Evolutionary conservation across 2,888 invertebrate species (phyloP).

Genomic region (Xiphydria camelus): DNA sequence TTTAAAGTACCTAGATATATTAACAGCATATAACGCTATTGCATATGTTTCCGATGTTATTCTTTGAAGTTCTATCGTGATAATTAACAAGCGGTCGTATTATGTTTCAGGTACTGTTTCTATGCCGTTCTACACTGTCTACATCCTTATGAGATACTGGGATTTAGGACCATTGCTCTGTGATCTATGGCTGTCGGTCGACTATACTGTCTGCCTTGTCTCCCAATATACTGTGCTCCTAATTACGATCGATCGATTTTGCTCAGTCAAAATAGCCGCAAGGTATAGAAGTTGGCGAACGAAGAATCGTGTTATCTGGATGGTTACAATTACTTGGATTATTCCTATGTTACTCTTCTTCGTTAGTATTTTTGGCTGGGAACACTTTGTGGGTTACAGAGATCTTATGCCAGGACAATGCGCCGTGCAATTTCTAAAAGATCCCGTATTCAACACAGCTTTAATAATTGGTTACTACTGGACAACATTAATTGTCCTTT

Average conservation of each 20-base stretch:
- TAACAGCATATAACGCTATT: too few species aligned
- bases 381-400: slow-evolving; percentile 92
- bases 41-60: not conserved
- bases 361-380: slow-evolving; percentile 98
- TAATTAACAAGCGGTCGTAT: not conserved
- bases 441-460: slow-evolving; percentile 96
- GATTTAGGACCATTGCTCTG: slow-evolving; percentile 93
- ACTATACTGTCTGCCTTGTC: slow-evolving; percentile 98
- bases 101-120: slow-evolving; percentile 82
- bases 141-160: slow-evolving; percentile 96
- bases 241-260: slow-evolving; percentile 97
- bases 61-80: too few species aligned
- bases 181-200: slow-evolving; percentile 97
- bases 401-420: slow-evolving; percentile 88
- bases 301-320: slow-evolving; percentile 88
- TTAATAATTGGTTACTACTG: slow-evolving; percentile 97
- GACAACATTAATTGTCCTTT: slow-evolving; percentile 94
- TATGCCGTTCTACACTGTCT: slow-evolving; percentile 98
- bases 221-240: slow-evolving; percentile 98
- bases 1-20: too few species aligned
- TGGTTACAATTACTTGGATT: slow-evolving; percentile 96
- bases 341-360: slow-evolving; percentile 95
- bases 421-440: slow-evolving; percentile 95
- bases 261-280: slow-evolving; percentile 98
- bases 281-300: slow-evolving; percentile 97